phyloP scores from a whole-genome alignment of 2,113 vertebrate genomes.

The Procavia capensis region DNA sequence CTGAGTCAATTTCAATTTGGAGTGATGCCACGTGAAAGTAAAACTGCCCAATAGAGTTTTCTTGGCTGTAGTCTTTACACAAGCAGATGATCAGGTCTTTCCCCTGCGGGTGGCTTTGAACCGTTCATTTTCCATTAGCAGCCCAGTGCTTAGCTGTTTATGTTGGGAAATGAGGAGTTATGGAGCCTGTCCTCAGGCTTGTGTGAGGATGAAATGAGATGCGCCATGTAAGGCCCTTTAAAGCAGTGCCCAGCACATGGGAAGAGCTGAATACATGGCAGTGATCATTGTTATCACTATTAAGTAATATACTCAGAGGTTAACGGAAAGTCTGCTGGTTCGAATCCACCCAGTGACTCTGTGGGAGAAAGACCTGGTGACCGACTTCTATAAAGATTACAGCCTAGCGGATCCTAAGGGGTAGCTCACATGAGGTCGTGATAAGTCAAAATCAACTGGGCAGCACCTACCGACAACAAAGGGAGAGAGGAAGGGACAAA shows the following conservation, averaged over 20 bases:
- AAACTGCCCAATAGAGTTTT: too few relatives aligned
- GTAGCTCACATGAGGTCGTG: background rate
- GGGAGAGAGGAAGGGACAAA: background rate
- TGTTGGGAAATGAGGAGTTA: background rate
- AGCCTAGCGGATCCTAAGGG: background rate
- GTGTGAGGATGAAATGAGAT: rapidly evolving
- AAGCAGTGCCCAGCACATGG: too few relatives aligned
- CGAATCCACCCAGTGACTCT: background rate
- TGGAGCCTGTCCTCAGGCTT: too few relatives aligned
- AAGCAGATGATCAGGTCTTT: background rate
- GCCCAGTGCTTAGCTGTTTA: background rate
- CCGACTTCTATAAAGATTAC: too few relatives aligned
- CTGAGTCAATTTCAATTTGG: background rate
- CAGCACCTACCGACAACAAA: background rate
- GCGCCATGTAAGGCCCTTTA: background rate
- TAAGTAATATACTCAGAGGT: background rate
- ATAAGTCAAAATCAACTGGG: background rate
- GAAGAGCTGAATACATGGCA: rapidly evolving
- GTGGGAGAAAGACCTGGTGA: background rate
- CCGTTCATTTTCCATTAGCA: background rate
- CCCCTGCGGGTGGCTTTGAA: background rate
- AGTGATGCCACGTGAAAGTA: background rate
- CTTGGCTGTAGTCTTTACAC: background rate
- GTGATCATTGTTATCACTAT: too few relatives aligned
- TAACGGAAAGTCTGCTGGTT: background rate